Percentiles rank a stretch among this genome's conserved stretches.
Conservation (phyloP, 2,113 vertebrate genomes). For the Paratilapia polleni region DNA sequence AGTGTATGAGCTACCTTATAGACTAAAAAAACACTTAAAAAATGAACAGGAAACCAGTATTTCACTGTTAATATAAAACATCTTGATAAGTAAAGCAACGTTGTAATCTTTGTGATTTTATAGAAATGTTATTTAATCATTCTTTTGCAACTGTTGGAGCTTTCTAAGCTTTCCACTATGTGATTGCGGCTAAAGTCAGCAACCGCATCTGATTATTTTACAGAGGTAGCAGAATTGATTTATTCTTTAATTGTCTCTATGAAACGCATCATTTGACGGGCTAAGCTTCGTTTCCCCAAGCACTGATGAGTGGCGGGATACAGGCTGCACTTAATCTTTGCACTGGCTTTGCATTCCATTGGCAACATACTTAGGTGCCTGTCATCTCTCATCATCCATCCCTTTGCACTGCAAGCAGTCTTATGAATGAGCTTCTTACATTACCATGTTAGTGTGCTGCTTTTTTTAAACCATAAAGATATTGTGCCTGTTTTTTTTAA, state of each 20-base stretch:
- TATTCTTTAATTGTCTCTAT: slow-evolving; percentile 77
- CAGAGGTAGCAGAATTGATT: slow-evolving; percentile 67
- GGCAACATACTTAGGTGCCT: slow-evolving; percentile 42
- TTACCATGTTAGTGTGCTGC: slow-evolving; percentile 7
- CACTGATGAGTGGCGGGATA: slow-evolving; percentile 33
- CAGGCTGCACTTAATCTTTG: slow-evolving; percentile 35
- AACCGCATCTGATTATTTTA: slow-evolving; percentile 53
- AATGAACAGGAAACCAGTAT: background rate
- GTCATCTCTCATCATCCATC: slow-evolving; percentile 57
- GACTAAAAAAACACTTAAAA: slow-evolving; percentile 1
- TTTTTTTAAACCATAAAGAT: background rate
- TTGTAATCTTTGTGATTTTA: background rate
- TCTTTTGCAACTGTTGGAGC: slow-evolving; percentile 2
- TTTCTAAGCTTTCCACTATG: slow-evolving; percentile 50
- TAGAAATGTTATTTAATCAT: background rate
- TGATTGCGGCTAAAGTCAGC: slow-evolving; percentile 44
- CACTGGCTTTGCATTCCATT: slow-evolving; percentile 52
- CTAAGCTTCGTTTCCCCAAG: slow-evolving; percentile 45
- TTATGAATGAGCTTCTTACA: slow-evolving; percentile 28
- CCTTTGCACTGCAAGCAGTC: slow-evolving; percentile 12
- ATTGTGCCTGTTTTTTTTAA: fast-evolving
- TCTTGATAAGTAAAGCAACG: background rate
- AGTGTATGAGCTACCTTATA: background rate
- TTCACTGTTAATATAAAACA: slow-evolving; percentile 12
- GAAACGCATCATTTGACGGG: slow-evolving; percentile 66